phyloP scores from a whole-genome alignment of 2,888 invertebrate species.

The Tipula unca region DNA sequence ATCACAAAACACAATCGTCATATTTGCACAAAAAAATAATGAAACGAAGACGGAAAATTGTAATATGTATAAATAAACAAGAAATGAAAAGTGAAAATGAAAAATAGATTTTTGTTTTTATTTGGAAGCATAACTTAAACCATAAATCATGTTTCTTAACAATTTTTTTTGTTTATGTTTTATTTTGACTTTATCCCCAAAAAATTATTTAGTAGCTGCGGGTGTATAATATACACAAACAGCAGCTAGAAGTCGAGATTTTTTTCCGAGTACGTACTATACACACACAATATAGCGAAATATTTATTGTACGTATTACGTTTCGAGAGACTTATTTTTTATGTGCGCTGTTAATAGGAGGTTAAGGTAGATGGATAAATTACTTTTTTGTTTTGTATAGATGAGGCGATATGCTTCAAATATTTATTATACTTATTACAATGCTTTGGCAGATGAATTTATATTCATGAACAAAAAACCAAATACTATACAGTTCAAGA shows the following conservation, averaged over 20 bases:
- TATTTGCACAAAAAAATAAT: background rate
- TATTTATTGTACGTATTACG: background rate
- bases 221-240: too few species aligned
- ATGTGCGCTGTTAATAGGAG: background rate
- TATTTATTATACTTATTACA: background rate
- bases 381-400: background rate
- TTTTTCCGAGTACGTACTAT: background rate
- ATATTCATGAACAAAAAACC: too few species aligned
- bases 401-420: background rate
- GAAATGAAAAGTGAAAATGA: background rate
- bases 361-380: background rate
- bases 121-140: background rate
- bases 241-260: background rate
- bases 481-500: too few species aligned
- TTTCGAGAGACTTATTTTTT: background rate
- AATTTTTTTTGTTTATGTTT: background rate
- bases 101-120: background rate
- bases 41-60: background rate
- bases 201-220: too few species aligned
- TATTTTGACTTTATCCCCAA: background rate
- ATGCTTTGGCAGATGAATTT: background rate
- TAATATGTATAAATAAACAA: background rate
- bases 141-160: background rate
- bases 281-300: background rate
- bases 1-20: background rate